phyloP scores from a whole-genome alignment of 2,113 vertebrate genomes.

The Sclerurus mexicanus region DNA sequence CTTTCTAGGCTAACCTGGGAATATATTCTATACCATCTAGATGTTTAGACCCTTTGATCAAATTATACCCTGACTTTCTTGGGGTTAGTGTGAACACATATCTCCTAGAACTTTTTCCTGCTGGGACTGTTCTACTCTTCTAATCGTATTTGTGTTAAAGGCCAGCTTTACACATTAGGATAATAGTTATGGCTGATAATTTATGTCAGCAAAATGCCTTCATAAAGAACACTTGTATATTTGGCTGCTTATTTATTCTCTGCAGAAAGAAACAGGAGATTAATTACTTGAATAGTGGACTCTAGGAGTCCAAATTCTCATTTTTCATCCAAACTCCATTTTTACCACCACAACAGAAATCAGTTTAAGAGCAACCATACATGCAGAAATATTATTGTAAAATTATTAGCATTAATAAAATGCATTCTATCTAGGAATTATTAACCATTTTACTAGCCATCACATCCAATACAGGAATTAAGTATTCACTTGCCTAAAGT shows the following conservation, averaged over 20 bases:
- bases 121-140: neutral
- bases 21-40: neutral
- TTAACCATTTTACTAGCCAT: neutral
- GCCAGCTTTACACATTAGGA: neutral
- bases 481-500: neutral
- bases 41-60: neutral
- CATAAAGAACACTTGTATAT: neutral
- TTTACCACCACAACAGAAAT: neutral
- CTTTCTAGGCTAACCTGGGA: neutral
- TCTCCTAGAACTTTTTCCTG: neutral
- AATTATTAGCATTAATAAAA: neutral
- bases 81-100: neutral
- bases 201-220: neutral
- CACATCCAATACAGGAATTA: neutral
- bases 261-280: neutral
- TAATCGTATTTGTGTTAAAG: neutral
- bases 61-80: neutral
- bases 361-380: accelerated
- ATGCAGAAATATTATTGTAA: neutral
- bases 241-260: neutral
- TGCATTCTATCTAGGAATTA: neutral
- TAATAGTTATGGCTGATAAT: neutral
- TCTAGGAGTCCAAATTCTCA: neutral
- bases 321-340: neutral
- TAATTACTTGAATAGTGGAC: neutral